Base-by-base conservation (phyloP, 2,888 invertebrate species). In the Pollenia amentaria region DNA sequence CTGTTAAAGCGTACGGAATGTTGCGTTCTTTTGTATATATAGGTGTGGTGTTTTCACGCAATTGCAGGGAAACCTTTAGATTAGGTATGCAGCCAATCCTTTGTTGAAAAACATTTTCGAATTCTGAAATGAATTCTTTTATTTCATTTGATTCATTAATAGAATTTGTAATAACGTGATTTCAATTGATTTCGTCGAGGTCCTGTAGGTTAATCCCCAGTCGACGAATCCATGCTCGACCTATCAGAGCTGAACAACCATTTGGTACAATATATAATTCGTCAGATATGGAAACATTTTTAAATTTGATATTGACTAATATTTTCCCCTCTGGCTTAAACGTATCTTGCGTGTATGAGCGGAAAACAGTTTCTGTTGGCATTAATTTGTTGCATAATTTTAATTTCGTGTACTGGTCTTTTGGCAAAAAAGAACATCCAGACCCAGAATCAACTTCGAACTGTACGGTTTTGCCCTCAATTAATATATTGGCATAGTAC, bases 61-160 rank as follows among this genome's bases (percentile, higher is more conserved):
- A 67, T 64, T 86, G 29, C 16, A 82, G 16, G 0, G 75, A 75
- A 48, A 12, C 48, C 48, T 62, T 48, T 46, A 11, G 3, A 48
- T 48, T 14, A n/a, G n/a, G n/a, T n/a, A n/a, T n/a, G n/a, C n/a
- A n/a, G n/a, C n/a, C n/a, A n/a, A n/a, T n/a, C n/a, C 48, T 48
- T 48, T 48, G 11, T 48, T 48, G 11, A 48, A 48, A 48, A 8
- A 48, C 48, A 48, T 48, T 48, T 48, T 8, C 3, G 12, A 48
- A 48, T 48, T 48, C 48, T 12, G 12, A 48, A 3, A 48, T 12
- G 11, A 48, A 12, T 12, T 48, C 6, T 11, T 48, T 48, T 11
- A 48, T 3, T 48, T 48, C 48, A 48, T 48, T 14, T 12, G 12
- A 8, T 48, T n/a, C n/a, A 48, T 48, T 48, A 12, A 48, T 3